Percentiles rank a stretch among this genome's conserved stretches.
phyloP scores from a whole-genome alignment of 1,140 invertebrate genomes.

The Subanguina moxae region DNA sequence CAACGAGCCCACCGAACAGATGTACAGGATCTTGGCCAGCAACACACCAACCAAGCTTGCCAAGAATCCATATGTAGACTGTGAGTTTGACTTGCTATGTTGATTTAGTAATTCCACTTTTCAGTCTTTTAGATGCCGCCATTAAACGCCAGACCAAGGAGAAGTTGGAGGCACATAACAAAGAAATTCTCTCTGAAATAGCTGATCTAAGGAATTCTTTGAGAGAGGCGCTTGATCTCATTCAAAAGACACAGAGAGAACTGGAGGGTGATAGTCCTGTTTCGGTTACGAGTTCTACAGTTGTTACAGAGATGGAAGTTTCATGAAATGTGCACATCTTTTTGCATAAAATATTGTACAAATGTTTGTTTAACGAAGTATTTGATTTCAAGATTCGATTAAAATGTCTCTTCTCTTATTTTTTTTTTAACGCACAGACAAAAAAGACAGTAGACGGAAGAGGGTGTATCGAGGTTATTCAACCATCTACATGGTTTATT shows the following conservation, averaged over 20 bases:
- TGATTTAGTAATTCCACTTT: not conserved
- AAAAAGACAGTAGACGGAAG: too few species aligned
- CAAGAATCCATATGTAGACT: slow-evolving; percentile 31
- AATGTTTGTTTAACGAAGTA: too few species aligned
- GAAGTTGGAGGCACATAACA: slow-evolving; percentile 28
- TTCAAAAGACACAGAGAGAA: slow-evolving; percentile 6
- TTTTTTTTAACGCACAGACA: too few species aligned
- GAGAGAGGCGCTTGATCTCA: slow-evolving; percentile 16
- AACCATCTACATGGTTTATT: too few species aligned
- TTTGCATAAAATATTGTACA: not conserved
- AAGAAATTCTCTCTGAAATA: slow-evolving; percentile 47
- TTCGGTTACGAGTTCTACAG: not conserved
- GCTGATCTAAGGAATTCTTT: slow-evolving; percentile 47
- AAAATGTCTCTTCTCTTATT: too few species aligned
- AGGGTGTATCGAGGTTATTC: too few species aligned
- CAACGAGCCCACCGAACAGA: slow-evolving; percentile 83
- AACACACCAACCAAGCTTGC: slow-evolving; percentile 28
- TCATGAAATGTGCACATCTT: not conserved
- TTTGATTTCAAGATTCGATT: too few species aligned
- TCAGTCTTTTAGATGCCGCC: not conserved
- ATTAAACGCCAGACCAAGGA: slow-evolving; percentile 30
- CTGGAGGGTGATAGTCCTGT: slow-evolving; percentile 3
- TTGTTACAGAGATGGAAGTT: not conserved
- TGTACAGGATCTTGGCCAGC: slow-evolving; percentile 78
- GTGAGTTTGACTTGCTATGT: slow-evolving; percentile 29